These are phyloP conservation scores for Muschampia plurimacula DNA, from an alignment of 2,888 invertebrate genomes.

Conservation along the genomic window DNA sequence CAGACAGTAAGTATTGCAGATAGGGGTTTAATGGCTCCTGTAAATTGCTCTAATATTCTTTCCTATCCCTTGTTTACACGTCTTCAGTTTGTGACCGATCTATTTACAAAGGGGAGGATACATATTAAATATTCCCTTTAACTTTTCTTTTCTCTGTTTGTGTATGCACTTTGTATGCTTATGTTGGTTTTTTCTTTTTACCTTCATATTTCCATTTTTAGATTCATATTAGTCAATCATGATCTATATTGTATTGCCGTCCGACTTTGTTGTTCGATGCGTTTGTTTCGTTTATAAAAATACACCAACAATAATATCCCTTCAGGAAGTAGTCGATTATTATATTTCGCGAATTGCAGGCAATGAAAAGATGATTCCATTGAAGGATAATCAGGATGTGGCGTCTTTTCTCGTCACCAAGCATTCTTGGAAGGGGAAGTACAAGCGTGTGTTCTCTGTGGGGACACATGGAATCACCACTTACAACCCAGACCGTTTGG, in stretches of 20 bases:
- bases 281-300: constrained; percentile 17
- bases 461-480: constrained; percentile 98
- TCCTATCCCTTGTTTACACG: constrained; percentile 78
- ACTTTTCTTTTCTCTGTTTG: background rate
- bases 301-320: constrained; percentile 2
- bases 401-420: constrained; percentile 98
- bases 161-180: constrained; percentile 2
- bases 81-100: constrained; percentile 66
- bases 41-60: constrained; percentile 51
- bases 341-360: constrained; percentile 56
- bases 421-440: constrained; percentile 99
- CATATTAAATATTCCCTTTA: constrained; percentile 42
- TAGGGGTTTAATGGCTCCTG: constrained; percentile 25
- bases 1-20: constrained; percentile 66
- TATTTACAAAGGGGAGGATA: constrained; percentile 83
- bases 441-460: constrained; percentile 98
- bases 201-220: constrained; percentile 26
- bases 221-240: background rate
- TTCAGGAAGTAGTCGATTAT: constrained; percentile 27
- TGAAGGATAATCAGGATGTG: constrained; percentile 97
- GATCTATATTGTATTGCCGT: background rate
- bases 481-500: constrained; percentile 91
- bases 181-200: constrained; percentile 14
- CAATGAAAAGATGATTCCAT: constrained; percentile 90
- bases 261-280: constrained; percentile 28